Evolutionary conservation across 2,888 invertebrate genomes (phyloP).

Genomic region (Catocala fraxini): DNA sequence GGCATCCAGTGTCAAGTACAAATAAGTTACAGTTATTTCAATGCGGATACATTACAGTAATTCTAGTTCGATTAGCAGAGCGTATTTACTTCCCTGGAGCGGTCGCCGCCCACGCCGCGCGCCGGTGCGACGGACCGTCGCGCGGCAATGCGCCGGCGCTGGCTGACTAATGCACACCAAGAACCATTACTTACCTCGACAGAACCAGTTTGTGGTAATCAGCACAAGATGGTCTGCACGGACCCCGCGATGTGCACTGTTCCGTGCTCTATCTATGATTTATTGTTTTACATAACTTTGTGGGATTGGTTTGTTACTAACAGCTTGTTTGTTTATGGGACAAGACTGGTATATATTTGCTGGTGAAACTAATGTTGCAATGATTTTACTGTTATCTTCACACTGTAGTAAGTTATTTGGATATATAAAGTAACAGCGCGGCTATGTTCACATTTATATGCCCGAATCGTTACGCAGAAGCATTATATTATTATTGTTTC

Average conservation of each 20-base stretch:
- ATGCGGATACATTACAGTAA: slow-evolving; percentile 20
- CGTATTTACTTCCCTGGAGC: slow-evolving; percentile 47
- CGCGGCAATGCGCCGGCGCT: slow-evolving; percentile 44
- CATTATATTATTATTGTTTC: too few relatives aligned
- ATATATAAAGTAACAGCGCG: not conserved
- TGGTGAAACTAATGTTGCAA: not conserved
- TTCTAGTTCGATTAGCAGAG: slow-evolving; percentile 51
- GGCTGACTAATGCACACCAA: slow-evolving; percentile 80
- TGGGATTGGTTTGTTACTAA: slow-evolving; percentile 19
- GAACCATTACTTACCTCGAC: slow-evolving; percentile 74
- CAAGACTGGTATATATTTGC: not conserved
- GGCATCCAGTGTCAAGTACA: slow-evolving; percentile 5
- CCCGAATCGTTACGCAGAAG: too few relatives aligned
- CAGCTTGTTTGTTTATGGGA: not conserved
- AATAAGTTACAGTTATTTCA: slow-evolving; percentile 8
- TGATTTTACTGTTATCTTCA: not conserved
- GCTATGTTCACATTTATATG: too few relatives aligned
- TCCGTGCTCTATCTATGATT: slow-evolving; percentile 45
- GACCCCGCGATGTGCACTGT: slow-evolving; percentile 34
- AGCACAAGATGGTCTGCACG: slow-evolving; percentile 54
- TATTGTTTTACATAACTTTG: slow-evolving; percentile 47
- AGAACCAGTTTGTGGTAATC: slow-evolving; percentile 70
- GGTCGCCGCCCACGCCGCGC: slow-evolving; percentile 67
- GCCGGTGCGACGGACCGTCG: slow-evolving; percentile 17
- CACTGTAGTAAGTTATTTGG: not conserved